phyloP scores from a whole-genome alignment of 2,797 vertebrate species.

The Acropternis orthonyx region DNA sequence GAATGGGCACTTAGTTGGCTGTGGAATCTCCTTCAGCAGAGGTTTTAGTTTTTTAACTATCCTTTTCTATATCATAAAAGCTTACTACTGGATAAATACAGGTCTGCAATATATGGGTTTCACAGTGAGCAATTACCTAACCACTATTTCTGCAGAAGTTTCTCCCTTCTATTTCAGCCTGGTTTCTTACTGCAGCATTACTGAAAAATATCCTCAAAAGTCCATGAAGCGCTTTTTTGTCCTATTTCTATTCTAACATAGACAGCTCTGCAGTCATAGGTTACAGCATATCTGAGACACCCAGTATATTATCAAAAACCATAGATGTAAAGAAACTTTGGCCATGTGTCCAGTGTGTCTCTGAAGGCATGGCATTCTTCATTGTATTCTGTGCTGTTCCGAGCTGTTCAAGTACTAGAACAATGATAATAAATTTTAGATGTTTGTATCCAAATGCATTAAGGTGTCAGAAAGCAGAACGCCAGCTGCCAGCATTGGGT shows the following conservation, averaged over 20 bases:
- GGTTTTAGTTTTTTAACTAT: neutral
- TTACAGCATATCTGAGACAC: neutral
- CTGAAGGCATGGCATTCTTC: neutral
- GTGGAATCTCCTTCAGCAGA: neutral
- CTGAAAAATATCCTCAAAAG: neutral
- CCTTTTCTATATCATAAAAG: neutral
- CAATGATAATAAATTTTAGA: neutral
- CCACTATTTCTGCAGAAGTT: neutral
- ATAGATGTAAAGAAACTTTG: neutral
- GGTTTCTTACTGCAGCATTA: neutral
- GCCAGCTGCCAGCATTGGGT: neutral
- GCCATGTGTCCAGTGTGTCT: neutral
- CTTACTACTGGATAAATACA: neutral
- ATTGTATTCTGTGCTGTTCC: neutral
- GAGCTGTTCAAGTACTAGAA: neutral
- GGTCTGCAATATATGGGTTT: neutral
- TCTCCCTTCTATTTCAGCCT: neutral
- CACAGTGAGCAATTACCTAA: neutral
- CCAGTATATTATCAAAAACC: neutral
- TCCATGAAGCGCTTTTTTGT: neutral
- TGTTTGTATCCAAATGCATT: constrained; percentile 1
- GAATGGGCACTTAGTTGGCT: neutral
- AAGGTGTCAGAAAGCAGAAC: constrained; percentile 19
- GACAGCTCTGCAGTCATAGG: neutral
- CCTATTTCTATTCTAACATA: neutral